Conservation (phyloP, 2,888 invertebrate species). For the Leucophora obtusa region DNA sequence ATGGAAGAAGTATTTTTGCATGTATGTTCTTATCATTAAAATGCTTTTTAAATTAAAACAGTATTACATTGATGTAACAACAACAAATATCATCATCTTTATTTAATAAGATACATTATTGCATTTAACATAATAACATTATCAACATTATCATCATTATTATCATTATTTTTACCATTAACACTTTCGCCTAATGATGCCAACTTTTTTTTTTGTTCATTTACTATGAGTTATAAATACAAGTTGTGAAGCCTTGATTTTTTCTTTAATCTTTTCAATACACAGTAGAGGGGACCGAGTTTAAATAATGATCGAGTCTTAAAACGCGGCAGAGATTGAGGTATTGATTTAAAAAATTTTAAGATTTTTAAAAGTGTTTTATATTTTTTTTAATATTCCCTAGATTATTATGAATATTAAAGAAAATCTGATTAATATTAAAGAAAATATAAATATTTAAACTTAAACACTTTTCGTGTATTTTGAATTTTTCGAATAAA, state of each 20-base stretch:
- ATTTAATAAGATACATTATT: constrained; percentile 19
- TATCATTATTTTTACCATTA: constrained; percentile 33
- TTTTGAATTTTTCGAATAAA: too few relatives aligned
- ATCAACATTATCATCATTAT: constrained; percentile 30
- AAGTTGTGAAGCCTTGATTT: background rate
- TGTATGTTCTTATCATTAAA: constrained; percentile 37
- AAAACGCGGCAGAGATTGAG: too few relatives aligned
- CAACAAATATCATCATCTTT: background rate
- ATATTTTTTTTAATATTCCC: too few relatives aligned
- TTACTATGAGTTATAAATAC: background rate
- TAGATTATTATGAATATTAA: too few relatives aligned
- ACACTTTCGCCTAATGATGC: constrained; percentile 32
- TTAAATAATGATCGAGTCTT: too few relatives aligned
- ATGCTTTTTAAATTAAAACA: constrained; percentile 24
- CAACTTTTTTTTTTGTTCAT: constrained; percentile 13
- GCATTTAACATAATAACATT: constrained; percentile 40
- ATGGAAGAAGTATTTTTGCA: background rate
- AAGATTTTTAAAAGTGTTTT: too few relatives aligned
- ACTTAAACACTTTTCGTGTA: too few relatives aligned
- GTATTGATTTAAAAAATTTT: too few relatives aligned
- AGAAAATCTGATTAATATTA: too few relatives aligned
- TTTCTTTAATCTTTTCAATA: background rate
- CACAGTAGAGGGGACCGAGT: background rate
- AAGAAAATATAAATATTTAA: too few relatives aligned
- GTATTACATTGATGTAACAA: constrained; percentile 13